Evolutionary conservation across 2,113 vertebrate species (phyloP).

Genomic region (Vanacampus margaritifer): DNA sequence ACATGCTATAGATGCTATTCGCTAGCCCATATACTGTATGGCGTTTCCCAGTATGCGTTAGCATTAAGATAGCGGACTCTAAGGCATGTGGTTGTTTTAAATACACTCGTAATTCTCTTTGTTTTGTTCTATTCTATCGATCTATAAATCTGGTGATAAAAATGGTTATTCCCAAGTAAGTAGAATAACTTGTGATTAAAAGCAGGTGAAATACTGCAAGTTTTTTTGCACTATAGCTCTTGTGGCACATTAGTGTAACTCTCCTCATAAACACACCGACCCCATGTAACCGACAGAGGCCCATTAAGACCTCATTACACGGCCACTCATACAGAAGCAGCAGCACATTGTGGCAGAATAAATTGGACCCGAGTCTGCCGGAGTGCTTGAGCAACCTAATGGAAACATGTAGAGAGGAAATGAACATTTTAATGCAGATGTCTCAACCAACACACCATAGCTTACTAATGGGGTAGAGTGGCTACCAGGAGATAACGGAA

Average conservation of each 20-base stretch:
- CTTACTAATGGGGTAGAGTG: not conserved
- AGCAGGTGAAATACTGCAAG: not conserved
- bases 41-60: no score
- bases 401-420: constrained; percentile 36
- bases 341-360: constrained; percentile 19
- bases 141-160: not conserved
- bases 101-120: no score
- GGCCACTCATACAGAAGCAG: constrained; percentile 18
- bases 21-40: no score
- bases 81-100: no score
- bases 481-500: not conserved
- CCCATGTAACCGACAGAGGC: constrained; percentile 38
- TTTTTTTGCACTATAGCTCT: constrained; percentile 3
- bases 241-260: constrained; percentile 13
- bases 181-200: not conserved
- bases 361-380: constrained; percentile 13
- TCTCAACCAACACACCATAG: not conserved
- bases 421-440: constrained; percentile 25
- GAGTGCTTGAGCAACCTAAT: constrained; percentile 34
- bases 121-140: no score
- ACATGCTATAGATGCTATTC: no score
- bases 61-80: no score
- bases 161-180: not conserved
- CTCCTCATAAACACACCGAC: constrained; percentile 11
- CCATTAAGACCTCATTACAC: constrained; percentile 51